Evolutionary conservation across 2,113 vertebrate genomes (phyloP).

Genomic region (Oreocharis arfaki): DNA sequence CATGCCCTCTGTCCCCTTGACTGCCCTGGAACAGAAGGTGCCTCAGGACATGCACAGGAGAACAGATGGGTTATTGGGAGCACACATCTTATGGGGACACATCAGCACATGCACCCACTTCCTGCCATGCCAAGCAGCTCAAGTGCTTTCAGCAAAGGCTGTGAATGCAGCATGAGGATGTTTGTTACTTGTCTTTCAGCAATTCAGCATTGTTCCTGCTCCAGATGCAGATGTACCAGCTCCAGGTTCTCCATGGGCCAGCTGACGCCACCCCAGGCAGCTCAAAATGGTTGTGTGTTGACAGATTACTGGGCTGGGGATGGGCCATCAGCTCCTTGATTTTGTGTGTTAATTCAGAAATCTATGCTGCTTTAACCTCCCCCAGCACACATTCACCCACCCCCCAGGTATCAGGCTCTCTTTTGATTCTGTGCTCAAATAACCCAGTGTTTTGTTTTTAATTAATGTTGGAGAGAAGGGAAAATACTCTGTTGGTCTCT

Average conservation of each 20-base stretch:
- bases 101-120: fast-evolving
- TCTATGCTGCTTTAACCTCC: not conserved
- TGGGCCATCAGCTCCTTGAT: not conserved
- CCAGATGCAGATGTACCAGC: not conserved
- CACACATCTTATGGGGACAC: not conserved
- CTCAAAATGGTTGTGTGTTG: not conserved
- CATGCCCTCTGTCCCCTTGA: not conserved
- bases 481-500: not conserved
- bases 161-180: not conserved
- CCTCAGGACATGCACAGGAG: fast-evolving
- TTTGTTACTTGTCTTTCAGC: not conserved
- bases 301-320: not conserved
- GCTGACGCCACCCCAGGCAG: not conserved
- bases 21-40: not conserved
- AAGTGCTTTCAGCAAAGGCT: not conserved
- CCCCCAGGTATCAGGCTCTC: not conserved
- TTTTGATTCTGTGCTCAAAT: not conserved
- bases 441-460: not conserved
- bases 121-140: not conserved
- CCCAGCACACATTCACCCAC: not conserved
- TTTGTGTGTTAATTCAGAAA: not conserved
- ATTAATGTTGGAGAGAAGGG: not conserved
- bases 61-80: fast-evolving
- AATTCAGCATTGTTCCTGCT: not conserved
- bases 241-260: not conserved